Evolutionary conservation across 2,113 vertebrate species (phyloP).

Genomic region (Tricholaema leucomelas): DNA sequence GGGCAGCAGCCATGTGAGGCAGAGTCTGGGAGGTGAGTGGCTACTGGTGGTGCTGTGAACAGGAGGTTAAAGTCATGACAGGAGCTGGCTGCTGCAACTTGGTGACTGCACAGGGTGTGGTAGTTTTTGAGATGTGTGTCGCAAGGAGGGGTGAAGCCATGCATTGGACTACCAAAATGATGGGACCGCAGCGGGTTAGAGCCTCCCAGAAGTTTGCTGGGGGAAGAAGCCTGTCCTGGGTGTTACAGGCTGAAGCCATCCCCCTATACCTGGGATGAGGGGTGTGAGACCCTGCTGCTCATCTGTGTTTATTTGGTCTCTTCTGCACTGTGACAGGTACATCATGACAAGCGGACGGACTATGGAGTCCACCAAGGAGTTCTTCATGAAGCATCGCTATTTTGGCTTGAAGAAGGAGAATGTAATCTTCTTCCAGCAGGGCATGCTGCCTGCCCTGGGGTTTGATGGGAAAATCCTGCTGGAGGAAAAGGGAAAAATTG

Average conservation of each 20-base stretch:
- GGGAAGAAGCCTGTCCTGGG: not conserved
- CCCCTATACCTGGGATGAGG: rapidly evolving
- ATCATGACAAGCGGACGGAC: constrained; percentile 98
- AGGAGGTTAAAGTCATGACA: too few species aligned
- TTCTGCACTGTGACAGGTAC: constrained; percentile 81
- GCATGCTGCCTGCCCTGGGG: constrained; percentile 96
- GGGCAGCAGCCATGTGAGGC: rapidly evolving
- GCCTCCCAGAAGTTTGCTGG: not conserved
- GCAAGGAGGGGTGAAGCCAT: not conserved
- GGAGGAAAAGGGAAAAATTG: constrained; percentile 88
- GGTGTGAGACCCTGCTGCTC: not conserved
- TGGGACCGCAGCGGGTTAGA: not conserved
- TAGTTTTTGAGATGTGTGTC: not conserved
- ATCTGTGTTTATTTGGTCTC: not conserved
- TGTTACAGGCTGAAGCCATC: not conserved
- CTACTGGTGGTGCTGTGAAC: not conserved
- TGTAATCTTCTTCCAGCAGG: constrained; percentile 93
- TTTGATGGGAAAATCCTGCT: constrained; percentile 91
- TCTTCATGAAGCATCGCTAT: constrained; percentile 85
- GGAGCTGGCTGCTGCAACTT: not conserved
- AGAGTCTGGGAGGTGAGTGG: rapidly evolving
- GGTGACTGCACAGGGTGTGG: not conserved
- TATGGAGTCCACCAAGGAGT: constrained; percentile 88
- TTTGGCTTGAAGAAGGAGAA: constrained; percentile 89
- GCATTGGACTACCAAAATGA: rapidly evolving